phyloP scores from a whole-genome alignment of 2,888 invertebrate genomes.

The Drosophila formosana region DNA sequence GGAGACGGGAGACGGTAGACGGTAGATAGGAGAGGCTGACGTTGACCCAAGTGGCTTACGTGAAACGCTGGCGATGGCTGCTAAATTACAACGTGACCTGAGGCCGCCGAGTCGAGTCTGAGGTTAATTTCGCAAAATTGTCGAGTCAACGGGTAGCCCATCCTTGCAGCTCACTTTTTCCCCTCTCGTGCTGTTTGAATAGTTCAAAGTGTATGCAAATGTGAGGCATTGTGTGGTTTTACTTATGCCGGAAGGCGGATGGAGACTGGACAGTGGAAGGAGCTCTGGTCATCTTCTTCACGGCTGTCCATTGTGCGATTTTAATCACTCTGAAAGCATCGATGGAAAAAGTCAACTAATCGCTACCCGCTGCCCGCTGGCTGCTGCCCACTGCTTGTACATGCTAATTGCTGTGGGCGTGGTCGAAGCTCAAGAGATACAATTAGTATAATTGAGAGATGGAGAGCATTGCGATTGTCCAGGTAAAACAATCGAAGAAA shows the following conservation, averaged over 20 bases:
- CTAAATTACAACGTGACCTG: constrained; percentile 81
- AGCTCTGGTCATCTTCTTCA: constrained; percentile 67
- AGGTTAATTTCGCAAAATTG: constrained; percentile 83
- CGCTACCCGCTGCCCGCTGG: constrained; percentile 39
- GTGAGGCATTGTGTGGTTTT: constrained; percentile 79
- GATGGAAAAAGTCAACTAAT: constrained; percentile 73
- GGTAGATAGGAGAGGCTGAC: constrained; percentile 15
- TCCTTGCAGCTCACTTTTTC: background rate
- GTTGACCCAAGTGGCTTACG: constrained; percentile 73
- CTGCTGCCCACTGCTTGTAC: constrained; percentile 50
- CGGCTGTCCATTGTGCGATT: constrained; percentile 68
- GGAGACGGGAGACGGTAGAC: no score
- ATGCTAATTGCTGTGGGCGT: constrained; percentile 60
- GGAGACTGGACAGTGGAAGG: constrained; percentile 15
- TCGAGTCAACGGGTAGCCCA: constrained; percentile 75
- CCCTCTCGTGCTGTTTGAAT: constrained; percentile 49
- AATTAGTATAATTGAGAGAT: constrained; percentile 50
- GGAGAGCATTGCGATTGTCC: background rate
- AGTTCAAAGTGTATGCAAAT: constrained; percentile 77
- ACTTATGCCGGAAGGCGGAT: constrained; percentile 71
- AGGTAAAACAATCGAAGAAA: background rate
- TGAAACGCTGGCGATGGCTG: constrained; percentile 52
- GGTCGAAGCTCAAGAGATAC: constrained; percentile 44
- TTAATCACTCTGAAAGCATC: constrained; percentile 78
- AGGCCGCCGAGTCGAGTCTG: constrained; percentile 74